Percentiles rank a stretch among this genome's conserved stretches.
Conservation (phyloP, 2,888 invertebrate genomes). For the Lasioglossum villosulum region DNA sequence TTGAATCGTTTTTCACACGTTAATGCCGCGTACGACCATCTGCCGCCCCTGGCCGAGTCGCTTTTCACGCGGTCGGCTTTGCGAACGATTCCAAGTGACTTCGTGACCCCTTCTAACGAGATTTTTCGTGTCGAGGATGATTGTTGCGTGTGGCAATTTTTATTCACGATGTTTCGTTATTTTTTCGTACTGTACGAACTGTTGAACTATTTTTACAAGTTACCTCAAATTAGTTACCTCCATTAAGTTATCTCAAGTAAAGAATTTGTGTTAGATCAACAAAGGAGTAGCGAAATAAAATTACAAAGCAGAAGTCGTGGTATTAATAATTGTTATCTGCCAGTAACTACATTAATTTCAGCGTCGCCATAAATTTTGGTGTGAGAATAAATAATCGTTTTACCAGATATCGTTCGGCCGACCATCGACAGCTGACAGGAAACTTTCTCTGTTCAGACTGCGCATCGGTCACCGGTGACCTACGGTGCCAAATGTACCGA, state of each 20-base stretch:
- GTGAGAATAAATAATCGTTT: not conserved
- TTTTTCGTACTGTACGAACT: not conserved
- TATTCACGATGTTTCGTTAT: not conserved
- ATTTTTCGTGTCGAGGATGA: not conserved
- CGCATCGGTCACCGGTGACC: conserved; percentile 1
- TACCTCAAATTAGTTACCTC: not conserved
- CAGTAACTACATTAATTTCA: not conserved
- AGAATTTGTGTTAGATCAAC: not conserved
- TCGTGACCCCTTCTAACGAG: not conserved
- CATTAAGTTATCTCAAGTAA: no score
- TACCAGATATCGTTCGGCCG: not conserved
- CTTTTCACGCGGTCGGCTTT: not conserved
- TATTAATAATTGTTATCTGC: not conserved
- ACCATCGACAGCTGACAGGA: not conserved
- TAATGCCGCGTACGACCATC: conserved; percentile 10
- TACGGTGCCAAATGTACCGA: conserved; percentile 9
- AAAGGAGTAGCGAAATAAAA: not conserved
- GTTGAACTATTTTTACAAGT: not conserved
- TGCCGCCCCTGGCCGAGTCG: not conserved
- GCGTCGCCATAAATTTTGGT: not conserved
- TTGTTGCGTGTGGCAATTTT: not conserved
- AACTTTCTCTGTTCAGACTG: not conserved
- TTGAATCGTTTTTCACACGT: conserved; percentile 13
- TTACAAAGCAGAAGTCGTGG: not conserved
- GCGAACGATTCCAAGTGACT: not conserved